A percentile compares a stretch with the other conserved stretches of the same genome.
These are phyloP conservation scores for Globicephala melas DNA, from an alignment of 2,113 vertebrate genomes.

Conservation along the genomic window DNA sequence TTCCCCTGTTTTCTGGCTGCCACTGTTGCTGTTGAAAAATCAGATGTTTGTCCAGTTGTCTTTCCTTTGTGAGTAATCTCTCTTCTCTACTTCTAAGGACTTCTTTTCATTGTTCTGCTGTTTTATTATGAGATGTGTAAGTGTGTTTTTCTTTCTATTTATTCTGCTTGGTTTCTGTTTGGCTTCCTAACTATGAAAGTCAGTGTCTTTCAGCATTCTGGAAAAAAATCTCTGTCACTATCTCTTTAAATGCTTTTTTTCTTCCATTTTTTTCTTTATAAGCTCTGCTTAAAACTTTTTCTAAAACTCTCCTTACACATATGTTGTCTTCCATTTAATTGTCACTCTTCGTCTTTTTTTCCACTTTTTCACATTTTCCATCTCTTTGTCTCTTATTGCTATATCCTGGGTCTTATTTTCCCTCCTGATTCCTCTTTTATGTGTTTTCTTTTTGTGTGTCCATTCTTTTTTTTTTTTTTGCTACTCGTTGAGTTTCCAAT, in stretches of 20 bases:
- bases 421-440: neutral
- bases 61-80: neutral
- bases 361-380: neutral
- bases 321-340: neutral
- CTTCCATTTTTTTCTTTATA: neutral
- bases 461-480: neutral
- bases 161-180: neutral
- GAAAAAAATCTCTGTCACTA: neutral
- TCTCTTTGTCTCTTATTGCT: neutral
- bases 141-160: neutral
- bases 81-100: neutral
- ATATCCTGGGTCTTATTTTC: neutral
- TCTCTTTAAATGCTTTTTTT: neutral
- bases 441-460: neutral
- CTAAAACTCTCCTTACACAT: neutral
- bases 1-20: neutral
- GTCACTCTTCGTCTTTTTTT: neutral
- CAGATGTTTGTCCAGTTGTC: neutral
- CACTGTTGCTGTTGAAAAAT: neutral
- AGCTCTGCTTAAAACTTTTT: neutral
- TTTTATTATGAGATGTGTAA: neutral
- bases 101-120: neutral
- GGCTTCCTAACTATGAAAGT: slow-evolving; percentile 1
- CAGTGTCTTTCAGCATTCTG: neutral
- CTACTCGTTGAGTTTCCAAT: neutral